Evolutionary conservation across 2,113 vertebrate species (phyloP).

Genomic region (Potamarius usumacintae): DNA sequence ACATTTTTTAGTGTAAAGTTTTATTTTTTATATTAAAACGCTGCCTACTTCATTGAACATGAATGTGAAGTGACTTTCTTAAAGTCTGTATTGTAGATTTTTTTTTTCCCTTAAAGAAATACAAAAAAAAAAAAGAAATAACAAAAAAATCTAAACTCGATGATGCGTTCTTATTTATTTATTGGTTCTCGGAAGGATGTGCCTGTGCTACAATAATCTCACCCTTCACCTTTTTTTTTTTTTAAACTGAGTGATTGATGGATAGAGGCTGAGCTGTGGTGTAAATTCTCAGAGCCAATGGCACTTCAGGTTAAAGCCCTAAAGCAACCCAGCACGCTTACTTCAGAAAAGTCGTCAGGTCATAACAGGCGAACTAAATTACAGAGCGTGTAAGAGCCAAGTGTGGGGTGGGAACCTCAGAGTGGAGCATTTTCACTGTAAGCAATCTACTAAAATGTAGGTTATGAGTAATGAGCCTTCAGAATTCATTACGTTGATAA

Average conservation of each 20-base stretch:
- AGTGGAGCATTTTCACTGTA: slow-evolving; percentile 7
- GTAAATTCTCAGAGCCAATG: not conserved
- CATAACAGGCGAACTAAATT: slow-evolving; percentile 1
- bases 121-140: not conserved
- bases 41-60: no score
- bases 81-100: no score
- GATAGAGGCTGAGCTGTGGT: not conserved
- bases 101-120: not conserved
- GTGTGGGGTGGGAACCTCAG: not conserved
- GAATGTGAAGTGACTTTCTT: no score
- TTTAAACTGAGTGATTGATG: not conserved
- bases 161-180: not conserved
- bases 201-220: not conserved
- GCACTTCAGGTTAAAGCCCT: slow-evolving; percentile 5
- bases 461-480: slow-evolving; percentile 7
- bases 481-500: slow-evolving; percentile 5
- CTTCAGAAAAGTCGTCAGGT: not conserved
- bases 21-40: not conserved
- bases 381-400: not conserved
- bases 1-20: not conserved
- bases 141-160: not conserved
- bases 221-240: no score
- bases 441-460: not conserved
- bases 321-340: not conserved
- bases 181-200: not conserved